phyloP scores from a whole-genome alignment of 35 echinoderm and acorn worm genomes.

The Heliocidaris erythrogramma region DNA sequence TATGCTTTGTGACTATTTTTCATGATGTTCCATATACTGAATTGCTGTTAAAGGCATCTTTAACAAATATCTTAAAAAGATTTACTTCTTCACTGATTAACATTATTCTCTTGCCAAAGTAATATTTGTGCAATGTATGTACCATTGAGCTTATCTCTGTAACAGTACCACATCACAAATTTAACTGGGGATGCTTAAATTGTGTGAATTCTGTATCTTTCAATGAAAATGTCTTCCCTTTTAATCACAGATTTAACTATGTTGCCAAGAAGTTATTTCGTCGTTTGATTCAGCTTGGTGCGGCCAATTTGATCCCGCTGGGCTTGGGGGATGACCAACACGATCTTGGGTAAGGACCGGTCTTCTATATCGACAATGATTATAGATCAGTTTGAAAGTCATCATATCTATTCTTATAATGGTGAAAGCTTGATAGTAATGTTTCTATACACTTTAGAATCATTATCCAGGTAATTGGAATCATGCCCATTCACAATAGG shows the following conservation, averaged over 20 bases:
- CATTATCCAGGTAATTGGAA: too few relatives aligned
- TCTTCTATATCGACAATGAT: background rate
- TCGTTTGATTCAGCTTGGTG: conserved; percentile 84
- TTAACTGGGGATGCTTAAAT: background rate
- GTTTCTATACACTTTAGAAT: too few relatives aligned
- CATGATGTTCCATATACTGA: background rate
- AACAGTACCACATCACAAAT: too few relatives aligned
- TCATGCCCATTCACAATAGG: too few relatives aligned
- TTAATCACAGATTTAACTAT: conserved; percentile 84
- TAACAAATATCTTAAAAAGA: too few relatives aligned
- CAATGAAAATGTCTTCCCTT: background rate
- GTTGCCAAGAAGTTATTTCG: conserved; percentile 88
- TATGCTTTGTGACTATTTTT: background rate
- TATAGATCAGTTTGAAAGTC: background rate
- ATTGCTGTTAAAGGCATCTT: background rate
- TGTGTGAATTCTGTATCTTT: background rate
- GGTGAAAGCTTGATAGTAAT: too few relatives aligned
- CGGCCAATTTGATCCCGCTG: conserved; percentile 51
- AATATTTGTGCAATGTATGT: too few relatives aligned
- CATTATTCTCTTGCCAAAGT: too few relatives aligned
- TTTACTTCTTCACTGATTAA: too few relatives aligned
- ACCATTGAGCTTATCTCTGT: too few relatives aligned
- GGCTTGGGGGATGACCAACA: conserved; percentile 96
- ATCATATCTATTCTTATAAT: background rate
- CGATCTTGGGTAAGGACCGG: conserved; percentile 81